Base-by-base conservation (phyloP, 2,888 invertebrate species). In the Rhimphoctona megacephalus region DNA sequence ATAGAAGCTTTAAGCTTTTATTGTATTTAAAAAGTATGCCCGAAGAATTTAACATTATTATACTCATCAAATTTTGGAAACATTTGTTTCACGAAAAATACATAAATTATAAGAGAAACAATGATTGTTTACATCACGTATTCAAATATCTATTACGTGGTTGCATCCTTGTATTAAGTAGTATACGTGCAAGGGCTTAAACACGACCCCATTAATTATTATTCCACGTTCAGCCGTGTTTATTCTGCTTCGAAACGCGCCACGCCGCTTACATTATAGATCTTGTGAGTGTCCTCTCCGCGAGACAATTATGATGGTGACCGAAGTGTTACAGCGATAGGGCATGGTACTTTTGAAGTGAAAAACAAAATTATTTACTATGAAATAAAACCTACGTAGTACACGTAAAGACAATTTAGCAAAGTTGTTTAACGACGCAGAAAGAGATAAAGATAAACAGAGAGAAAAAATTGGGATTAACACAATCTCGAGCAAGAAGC, bases 161-260 rank as follows among this genome's bases (percentile, higher is more conserved):
- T 46, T 81, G 61, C n/a, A 64, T 25, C 43, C 39, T 25, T 17
- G 57, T 43, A 30, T 57, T 43, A 54, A 69, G 79, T n/a, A 57
- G 52, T 79, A 69, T 81, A 61, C 79, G 61, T 57, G 83, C 64
- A 61, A 77, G 79, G 69, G 83, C 70, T 88, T 80, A 87, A 89
- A 88, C 87, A 86, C 66, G 87, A 67, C 74, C 67, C 57, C 69
- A 87, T 88, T 90, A 88, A 89, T 89, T 89, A 89, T 84, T 89
- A 88, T 86, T 87, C 85, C 81, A 85, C 81, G 76, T 49, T 61
- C 43, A 67, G 17, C 57, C 52, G 67, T 85, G 88, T 88, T 90
- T 90, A 86, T 85, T 88, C 83, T 86, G 54, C 69, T 61, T 70
- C 54, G 52, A 43, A 83, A 81, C 78, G 83, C 74, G 73, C 77